Conservation (phyloP, 2,797 vertebrate species). For the Rhinatrema bivittatum region DNA sequence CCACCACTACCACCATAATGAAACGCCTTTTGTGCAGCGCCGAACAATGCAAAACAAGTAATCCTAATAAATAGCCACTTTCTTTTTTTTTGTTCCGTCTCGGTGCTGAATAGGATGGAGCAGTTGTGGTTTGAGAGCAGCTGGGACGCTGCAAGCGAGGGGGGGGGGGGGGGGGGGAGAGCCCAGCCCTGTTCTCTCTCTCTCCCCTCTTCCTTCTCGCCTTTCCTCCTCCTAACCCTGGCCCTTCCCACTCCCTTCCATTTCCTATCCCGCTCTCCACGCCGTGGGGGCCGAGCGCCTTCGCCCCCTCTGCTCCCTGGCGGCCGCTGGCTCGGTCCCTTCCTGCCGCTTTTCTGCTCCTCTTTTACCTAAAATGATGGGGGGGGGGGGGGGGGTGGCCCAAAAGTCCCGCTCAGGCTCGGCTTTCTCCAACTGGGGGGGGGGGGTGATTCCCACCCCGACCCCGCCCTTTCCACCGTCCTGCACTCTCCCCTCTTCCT, state of each 20-base stretch:
- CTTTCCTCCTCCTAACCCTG: neutral
- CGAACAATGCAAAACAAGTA: conserved; percentile 98
- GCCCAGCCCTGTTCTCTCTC: conserved; percentile 55
- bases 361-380: too few species aligned
- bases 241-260: neutral
- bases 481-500: neutral
- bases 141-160: conserved; percentile 78
- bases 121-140: conserved; percentile 90
- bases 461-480: neutral
- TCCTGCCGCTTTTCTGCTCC: too few species aligned
- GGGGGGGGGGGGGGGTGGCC: too few species aligned
- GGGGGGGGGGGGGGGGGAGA: conserved; percentile 87
- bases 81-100: conserved; percentile 84
- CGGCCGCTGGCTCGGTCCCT: too few species aligned
- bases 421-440: too few species aligned
- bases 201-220: conserved; percentile 15
- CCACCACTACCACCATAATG: conserved; percentile 91
- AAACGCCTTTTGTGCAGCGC: conserved; percentile 88
- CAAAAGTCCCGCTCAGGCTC: too few species aligned
- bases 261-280: conserved; percentile 6
- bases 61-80: conserved; percentile 97
- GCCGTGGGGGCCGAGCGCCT: too few species aligned
- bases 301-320: too few species aligned
- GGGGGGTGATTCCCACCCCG: conserved; percentile 5
- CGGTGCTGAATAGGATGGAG: conserved; percentile 88